A percentile compares a stretch with the other conserved stretches of the same genome.
These are phyloP conservation scores for Euphonia xanthogaster DNA, from an alignment of 2,797 vertebrate species.

Conservation along the genomic window DNA sequence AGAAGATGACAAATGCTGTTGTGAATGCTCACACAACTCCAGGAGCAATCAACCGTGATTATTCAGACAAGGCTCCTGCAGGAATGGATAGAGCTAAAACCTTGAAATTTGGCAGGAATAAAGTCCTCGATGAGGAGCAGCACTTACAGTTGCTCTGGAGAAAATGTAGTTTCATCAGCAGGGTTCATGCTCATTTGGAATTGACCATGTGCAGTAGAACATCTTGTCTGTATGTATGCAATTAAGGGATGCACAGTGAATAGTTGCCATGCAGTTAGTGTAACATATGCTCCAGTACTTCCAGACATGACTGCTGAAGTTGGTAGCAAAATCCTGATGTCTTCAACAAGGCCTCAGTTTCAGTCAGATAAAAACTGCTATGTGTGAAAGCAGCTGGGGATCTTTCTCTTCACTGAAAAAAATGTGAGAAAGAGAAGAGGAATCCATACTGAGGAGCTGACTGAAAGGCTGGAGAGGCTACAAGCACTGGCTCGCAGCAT, in stretches of 20 bases:
- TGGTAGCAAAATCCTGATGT: constrained; percentile 37
- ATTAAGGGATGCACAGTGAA: constrained; percentile 51
- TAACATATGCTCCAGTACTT: constrained; percentile 42
- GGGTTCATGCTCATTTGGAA: constrained; percentile 11
- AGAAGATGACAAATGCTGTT: constrained; percentile 53
- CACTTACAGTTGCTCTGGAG: neutral
- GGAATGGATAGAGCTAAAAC: constrained; percentile 6
- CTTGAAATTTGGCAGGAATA: constrained; percentile 8
- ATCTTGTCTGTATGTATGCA: constrained; percentile 44
- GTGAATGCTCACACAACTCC: constrained; percentile 27
- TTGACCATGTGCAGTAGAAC: constrained; percentile 46
- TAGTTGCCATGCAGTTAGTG: constrained; percentile 35
- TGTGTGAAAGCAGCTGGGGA: neutral
- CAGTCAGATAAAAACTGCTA: constrained; percentile 11
- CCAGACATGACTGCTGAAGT: constrained; percentile 23
- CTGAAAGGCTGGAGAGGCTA: neutral
- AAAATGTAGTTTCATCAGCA: neutral
- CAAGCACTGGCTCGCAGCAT: neutral
- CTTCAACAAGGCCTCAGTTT: constrained; percentile 17
- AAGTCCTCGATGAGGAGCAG: neutral
- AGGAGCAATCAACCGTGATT: constrained; percentile 5
- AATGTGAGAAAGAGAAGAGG: neutral
- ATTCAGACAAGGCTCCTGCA: constrained; percentile 5
- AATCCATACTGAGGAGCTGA: neutral
- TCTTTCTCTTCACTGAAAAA: neutral